Base-by-base conservation (phyloP, 2,888 invertebrate species). In the Drosophila fungiperda region DNA sequence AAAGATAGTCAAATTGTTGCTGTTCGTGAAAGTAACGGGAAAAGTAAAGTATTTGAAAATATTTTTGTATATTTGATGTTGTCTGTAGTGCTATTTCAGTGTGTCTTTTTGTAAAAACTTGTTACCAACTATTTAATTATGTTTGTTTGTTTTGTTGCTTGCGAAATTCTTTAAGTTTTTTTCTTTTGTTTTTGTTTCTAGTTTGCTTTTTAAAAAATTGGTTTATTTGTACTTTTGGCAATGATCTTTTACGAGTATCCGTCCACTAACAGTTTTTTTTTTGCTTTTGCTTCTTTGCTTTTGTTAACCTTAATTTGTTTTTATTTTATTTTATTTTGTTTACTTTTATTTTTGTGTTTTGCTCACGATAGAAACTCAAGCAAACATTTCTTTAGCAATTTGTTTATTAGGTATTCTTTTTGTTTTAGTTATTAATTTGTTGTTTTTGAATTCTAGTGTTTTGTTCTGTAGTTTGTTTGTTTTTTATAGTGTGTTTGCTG, bases 181-280 rank as follows among this genome's bases (percentile, higher is more conserved):
- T 58, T 63, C 61, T 53, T 63, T 61, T 57, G 75, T 68, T 72
- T 73, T 73, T 61, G 69, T 85, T 73, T 80, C 81, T 82, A 84
- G 80, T 89, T 82, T 85, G 82, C 79, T 83, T 88, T 83, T 57
- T 42, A 76, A 85, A 89, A 89, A 91, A 84, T 86, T 87, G 83
- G 83, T 88, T 90, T 87, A 88, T 92, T 92, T 92, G 92, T 92
- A 92, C 92, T 92, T 92, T 92, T 92, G 92, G 92, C 92, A 92
- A 92, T 92, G 92, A 91, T 91, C 89, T 91, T 92, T 90, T 83
- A 78, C 77, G 77, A 76, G 71, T 78, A 67, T 80, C 67, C 62
- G 63, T 80, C 87, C 87, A 87, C 90, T 92, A 91, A 92, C 87
- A 88, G 83, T 88, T 73, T 83, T 72, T 73, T 68, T 68, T 65